Evolutionary conservation across 2,113 vertebrate species (phyloP).

Genomic region (Oreochromis spilurus): DNA sequence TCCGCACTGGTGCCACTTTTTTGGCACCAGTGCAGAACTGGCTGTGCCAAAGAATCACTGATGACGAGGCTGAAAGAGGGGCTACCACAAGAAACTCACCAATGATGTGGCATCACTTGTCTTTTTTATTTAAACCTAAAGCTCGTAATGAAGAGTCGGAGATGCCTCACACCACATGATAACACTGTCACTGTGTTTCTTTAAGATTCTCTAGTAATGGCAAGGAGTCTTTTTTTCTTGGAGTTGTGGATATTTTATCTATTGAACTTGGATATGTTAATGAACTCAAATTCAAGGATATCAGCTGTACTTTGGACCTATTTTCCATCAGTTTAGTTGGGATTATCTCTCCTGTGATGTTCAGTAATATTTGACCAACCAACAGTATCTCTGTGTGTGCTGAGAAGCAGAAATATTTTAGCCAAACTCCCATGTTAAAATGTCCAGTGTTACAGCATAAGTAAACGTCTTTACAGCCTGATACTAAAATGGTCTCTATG

Average conservation of each 20-base stretch:
- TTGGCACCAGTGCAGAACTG: background rate
- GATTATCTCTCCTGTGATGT: background rate
- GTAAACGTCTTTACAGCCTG: background rate
- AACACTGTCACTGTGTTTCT: background rate
- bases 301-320: background rate
- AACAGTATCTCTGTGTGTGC: background rate
- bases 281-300: background rate
- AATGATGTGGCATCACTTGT: background rate
- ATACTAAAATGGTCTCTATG: background rate
- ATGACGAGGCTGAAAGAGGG: background rate
- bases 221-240: background rate
- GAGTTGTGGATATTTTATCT: background rate
- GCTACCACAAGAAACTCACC: background rate
- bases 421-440: background rate
- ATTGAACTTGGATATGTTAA: background rate
- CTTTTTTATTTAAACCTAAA: background rate
- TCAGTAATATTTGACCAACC: background rate
- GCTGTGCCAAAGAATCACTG: background rate
- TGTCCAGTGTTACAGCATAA: background rate
- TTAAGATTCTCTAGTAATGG: background rate
- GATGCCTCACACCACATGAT: background rate
- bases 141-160: background rate
- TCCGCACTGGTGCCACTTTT: background rate
- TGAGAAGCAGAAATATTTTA: background rate
- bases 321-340: background rate